phyloP scores from a whole-genome alignment of 2,888 invertebrate species.

The Drosophila neotestacea region DNA sequence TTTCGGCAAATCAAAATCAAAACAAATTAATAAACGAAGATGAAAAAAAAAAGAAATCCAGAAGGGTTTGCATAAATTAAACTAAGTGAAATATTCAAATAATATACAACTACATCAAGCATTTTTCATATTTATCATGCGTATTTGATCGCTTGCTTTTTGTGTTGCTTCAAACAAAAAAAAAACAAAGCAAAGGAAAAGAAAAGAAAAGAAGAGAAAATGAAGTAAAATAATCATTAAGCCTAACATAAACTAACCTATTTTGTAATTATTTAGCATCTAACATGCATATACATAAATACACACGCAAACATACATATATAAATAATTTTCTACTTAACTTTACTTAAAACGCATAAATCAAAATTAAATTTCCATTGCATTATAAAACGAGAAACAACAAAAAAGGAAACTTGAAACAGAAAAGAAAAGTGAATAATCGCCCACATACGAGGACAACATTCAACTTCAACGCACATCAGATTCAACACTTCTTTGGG shows the following conservation, averaged over 20 bases:
- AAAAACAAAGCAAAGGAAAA: conserved; percentile 1
- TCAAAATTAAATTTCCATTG: conserved; percentile 64
- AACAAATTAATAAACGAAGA: conserved; percentile 37
- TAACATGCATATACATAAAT: conserved; percentile 56
- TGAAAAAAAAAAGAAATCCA: conserved; percentile 17
- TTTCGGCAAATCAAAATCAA: conserved; percentile 80
- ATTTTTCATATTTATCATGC: conserved; percentile 48
- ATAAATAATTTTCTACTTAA: conserved; percentile 72
- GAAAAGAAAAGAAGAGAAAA: neutral
- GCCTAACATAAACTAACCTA: conserved; percentile 38
- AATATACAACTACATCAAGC: conserved; percentile 35
- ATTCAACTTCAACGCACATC: conserved; percentile 77
- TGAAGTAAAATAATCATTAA: conserved; percentile 35
- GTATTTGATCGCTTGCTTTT: conserved; percentile 49
- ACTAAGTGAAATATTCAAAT: conserved; percentile 47
- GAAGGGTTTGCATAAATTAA: conserved; percentile 38
- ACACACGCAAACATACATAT: conserved; percentile 17
- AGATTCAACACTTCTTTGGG: conserved; percentile 24
- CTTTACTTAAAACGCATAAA: conserved; percentile 75
- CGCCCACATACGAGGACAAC: conserved; percentile 26
- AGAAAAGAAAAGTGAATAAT: conserved; percentile 6
- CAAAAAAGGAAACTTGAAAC: neutral
- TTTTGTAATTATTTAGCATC: conserved; percentile 70
- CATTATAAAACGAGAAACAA: conserved; percentile 35
- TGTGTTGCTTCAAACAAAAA: conserved; percentile 40